Evolutionary conservation across 1,140 invertebrate species (phyloP), one percentile per base, ranked within the genome.

Genomic region (Parasteatoda tepidariorum): DNA sequence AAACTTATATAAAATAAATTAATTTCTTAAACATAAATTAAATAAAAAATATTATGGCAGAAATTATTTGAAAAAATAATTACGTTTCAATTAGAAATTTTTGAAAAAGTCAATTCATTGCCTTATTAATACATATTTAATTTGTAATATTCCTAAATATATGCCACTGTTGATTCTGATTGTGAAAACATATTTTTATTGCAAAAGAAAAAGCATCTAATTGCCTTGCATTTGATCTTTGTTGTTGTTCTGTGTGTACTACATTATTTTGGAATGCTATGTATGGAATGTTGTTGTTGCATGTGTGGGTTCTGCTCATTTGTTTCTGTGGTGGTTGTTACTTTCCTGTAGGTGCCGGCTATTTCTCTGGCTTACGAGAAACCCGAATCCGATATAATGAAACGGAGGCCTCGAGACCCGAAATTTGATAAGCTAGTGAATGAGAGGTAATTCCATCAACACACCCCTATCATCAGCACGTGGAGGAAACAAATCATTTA

Each of bases 331-430:
- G 76, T 62, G 66, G 62, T 67, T 18, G 34, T 83, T 83, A 33
- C 59, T 84, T 28, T 76, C 41, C 81, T 84, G 70, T 82, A 97
- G 90, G 86, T 92, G 41, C 92, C 93, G 22, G 92, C 93, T 85
- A 93, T 93, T 87, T 93, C 92, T 24, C 89, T 94, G 64, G 93
- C 93, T 71, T 93, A 94, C 87, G 93, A 93, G 90, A 89, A 91
- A 85, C 91, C 93, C 67, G 93, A 93, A 88, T 90, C 89, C 81
- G 93, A 93, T 88, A 93, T 93, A 87, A 94, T 93, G 93, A 93
- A 93, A 88, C 89, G 92, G 82, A 89, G 89, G 85, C 93, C 93
- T 41, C 90, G 93, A 87, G 91, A 93, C 88, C 92, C 93, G 30
- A 84, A 89, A 81, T 89, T 89, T 68, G 92, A 93, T 87, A 93